These are phyloP conservation scores for Sympetrum striolatum DNA, from an alignment of 2,888 invertebrate species.

Conservation along the genomic window DNA sequence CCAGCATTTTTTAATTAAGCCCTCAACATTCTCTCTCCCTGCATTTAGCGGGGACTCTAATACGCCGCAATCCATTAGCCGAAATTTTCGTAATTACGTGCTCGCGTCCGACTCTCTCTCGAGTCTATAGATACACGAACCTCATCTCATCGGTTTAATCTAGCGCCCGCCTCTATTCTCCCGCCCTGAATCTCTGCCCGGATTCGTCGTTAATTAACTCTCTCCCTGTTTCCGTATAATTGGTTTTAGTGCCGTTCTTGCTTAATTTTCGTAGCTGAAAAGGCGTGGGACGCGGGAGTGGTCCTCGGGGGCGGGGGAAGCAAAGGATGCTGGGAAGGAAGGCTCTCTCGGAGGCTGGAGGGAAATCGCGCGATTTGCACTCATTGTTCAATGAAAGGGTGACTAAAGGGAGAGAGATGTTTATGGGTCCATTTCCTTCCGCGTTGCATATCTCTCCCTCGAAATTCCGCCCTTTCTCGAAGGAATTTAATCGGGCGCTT, in stretches of 20 bases:
- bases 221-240: conserved; percentile 40
- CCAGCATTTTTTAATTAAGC: conserved; percentile 19
- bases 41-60: not conserved
- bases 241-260: conserved; percentile 38
- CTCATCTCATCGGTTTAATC: not conserved
- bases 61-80: conserved; percentile 22
- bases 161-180: not conserved
- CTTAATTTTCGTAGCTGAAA: conserved; percentile 27
- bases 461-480: too few relatives aligned
- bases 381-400: not conserved
- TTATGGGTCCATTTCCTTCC: not conserved
- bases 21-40: not conserved
- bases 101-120: not conserved
- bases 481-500: too few relatives aligned
- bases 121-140: not conserved
- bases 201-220: conserved; percentile 38
- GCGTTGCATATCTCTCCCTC: not conserved
- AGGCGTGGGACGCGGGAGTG: conserved; percentile 14
- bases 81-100: conserved; percentile 18
- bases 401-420: not conserved
- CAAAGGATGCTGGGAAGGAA: not conserved
- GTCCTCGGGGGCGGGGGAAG: not conserved
- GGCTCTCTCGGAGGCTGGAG: not conserved
- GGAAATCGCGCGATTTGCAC: not conserved
- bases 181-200: conserved; percentile 34